phyloP scores from a whole-genome alignment of 2,888 invertebrate genomes.

The Ellobium chinense region DNA sequence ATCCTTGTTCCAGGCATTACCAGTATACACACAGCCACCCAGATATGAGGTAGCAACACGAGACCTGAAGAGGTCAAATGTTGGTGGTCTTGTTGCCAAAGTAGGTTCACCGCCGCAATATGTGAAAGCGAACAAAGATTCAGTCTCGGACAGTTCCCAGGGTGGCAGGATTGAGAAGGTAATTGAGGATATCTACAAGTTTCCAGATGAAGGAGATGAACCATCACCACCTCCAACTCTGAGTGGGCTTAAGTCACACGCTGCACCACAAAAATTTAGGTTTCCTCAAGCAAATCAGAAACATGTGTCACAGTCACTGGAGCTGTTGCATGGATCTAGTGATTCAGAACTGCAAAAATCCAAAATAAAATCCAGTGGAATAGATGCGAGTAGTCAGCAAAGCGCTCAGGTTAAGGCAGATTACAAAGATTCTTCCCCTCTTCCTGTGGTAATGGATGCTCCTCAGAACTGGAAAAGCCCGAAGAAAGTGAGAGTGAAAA shows the following conservation, averaged over 20 bases:
- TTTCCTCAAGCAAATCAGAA: not conserved
- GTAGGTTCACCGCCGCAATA: not conserved
- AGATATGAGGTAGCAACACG: not conserved
- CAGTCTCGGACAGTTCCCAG: not conserved
- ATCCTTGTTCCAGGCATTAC: not conserved
- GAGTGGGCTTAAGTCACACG: not conserved
- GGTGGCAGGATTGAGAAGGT: conserved; percentile 15
- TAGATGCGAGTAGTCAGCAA: not conserved
- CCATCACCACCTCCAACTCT: conserved; percentile 8
- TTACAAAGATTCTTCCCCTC: not conserved
- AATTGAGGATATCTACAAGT: conserved; percentile 39
- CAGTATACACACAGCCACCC: not conserved
- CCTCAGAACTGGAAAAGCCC: conserved; percentile 5
- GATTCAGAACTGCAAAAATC: not conserved
- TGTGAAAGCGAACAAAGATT: too few species aligned
- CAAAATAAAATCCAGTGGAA: not conserved
- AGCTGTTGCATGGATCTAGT: not conserved
- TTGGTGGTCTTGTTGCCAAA: too few species aligned
- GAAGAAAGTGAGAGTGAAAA: conserved; percentile 20
- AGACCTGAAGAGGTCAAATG: conserved; percentile 7
- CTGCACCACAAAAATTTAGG: conserved; percentile 15
- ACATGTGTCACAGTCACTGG: not conserved
- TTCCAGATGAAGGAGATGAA: conserved; percentile 23
- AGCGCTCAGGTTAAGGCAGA: not conserved
- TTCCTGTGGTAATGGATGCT: not conserved